phyloP scores from a whole-genome alignment of 64 coral and sea anemone genomes.

The Stichodactyla mertensii region DNA sequence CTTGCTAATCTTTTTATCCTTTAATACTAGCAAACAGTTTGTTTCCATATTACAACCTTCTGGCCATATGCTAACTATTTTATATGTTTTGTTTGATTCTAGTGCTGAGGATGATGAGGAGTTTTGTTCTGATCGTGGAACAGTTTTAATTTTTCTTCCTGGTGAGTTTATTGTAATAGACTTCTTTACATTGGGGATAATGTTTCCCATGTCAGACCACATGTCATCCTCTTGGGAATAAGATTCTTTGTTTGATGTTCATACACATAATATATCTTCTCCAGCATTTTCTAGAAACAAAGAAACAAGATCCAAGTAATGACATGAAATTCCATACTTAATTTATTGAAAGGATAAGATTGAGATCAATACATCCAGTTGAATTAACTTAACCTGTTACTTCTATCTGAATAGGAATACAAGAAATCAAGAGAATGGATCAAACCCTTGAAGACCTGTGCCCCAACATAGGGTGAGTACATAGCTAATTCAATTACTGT shows the following conservation, averaged over 20 bases:
- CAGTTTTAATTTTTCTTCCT: slow-evolving; percentile 87
- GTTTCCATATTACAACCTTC: no score
- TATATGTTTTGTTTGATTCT: neutral
- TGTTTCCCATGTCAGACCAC: neutral
- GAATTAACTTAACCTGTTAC: neutral
- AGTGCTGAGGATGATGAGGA: neutral
- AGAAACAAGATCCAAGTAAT: no score
- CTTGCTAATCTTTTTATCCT: no score
- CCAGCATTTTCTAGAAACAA: no score
- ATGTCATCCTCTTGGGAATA: neutral
- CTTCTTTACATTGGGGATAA: neutral
- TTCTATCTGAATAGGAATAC: slow-evolving; percentile 34
- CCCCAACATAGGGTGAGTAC: slow-evolving; percentile 35
- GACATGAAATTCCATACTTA: neutral
- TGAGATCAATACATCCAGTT: neutral
- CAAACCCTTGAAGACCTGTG: slow-evolving; percentile 44
- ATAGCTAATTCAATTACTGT: no score
- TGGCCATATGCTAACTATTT: no score
- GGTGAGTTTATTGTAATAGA: slow-evolving; percentile 29
- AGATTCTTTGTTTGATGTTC: neutral
- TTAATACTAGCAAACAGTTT: no score
- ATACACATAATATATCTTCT: no score
- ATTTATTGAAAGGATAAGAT: neutral
- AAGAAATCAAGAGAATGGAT: slow-evolving; percentile 68
- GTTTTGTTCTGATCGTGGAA: slow-evolving; percentile 30